Conservation (phyloP, 2,797 vertebrate genomes). For the Muraenolepis orangiensis region DNA sequence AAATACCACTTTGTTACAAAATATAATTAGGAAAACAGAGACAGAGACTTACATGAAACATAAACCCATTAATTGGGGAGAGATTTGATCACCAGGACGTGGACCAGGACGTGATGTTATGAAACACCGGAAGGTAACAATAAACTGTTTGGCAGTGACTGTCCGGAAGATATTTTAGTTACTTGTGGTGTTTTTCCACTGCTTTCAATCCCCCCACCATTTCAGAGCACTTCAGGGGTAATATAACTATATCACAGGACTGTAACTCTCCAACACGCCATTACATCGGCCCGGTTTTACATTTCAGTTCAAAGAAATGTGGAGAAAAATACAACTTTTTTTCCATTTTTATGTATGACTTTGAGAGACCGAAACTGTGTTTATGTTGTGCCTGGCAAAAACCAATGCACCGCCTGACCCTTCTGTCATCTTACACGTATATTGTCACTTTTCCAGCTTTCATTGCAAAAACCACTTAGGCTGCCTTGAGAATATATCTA, state of each 20-base stretch:
- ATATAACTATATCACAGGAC: neutral
- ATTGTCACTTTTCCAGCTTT: constrained; percentile 21
- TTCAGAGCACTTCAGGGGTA: neutral
- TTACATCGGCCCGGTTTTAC: no score
- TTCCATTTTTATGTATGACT: neutral
- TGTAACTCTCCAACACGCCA: neutral
- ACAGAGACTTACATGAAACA: no score
- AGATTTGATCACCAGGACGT: no score
- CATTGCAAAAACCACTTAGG: constrained; percentile 21
- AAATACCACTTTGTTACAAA: neutral
- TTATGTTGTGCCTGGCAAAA: neutral
- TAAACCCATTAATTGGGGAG: no score
- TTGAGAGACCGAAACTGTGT: neutral
- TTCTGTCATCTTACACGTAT: constrained; percentile 7
- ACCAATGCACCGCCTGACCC: neutral
- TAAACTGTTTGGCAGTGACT: neutral
- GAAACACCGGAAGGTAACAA: neutral
- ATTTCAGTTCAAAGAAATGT: no score
- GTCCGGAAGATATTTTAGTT: no score
- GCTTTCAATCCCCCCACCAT: neutral
- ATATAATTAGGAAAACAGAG: neutral
- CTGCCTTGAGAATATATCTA: constrained; percentile 7
- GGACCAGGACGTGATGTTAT: no score
- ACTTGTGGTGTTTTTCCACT: no score
- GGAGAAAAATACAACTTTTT: neutral